A percentile compares a stretch with the other conserved stretches of the same genome.
Conservation (phyloP, 1,140 invertebrate genomes). For the Nephotettix cincticeps region DNA sequence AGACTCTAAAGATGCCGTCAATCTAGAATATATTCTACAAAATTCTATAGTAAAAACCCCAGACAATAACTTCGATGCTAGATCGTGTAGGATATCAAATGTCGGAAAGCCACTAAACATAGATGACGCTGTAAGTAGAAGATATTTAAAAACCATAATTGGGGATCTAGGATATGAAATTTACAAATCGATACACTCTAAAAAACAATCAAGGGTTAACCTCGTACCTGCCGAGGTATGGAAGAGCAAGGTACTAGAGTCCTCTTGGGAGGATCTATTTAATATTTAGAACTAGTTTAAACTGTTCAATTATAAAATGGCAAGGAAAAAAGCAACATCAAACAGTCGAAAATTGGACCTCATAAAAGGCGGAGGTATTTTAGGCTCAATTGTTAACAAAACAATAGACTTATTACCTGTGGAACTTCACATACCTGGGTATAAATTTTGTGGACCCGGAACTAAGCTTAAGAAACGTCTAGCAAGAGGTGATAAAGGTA, state of each 20-base stretch:
- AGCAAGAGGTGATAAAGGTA: conserved; percentile 45
- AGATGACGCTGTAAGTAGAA: neutral
- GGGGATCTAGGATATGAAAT: neutral
- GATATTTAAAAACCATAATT: neutral
- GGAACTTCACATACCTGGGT: conserved; percentile 51
- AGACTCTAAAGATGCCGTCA: neutral
- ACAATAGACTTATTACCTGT: conserved; percentile 48
- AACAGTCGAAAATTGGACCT: neutral
- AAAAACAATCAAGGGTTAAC: neutral
- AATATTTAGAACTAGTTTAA: neutral
- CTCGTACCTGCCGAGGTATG: neutral
- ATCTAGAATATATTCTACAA: neutral
- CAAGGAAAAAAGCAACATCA: neutral
- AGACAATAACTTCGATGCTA: neutral
- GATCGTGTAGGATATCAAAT: neutral
- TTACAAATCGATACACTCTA: neutral
- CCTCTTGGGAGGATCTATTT: neutral
- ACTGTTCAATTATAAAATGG: neutral
- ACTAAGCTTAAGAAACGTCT: conserved; percentile 49
- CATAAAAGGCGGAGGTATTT: neutral
- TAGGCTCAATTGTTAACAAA: conserved; percentile 40
- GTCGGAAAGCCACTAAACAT: neutral
- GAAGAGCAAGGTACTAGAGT: neutral
- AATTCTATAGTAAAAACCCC: neutral
- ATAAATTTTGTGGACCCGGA: conserved; percentile 51